Conservation (phyloP, 2,113 vertebrate genomes). For the Cygnus atratus region DNA sequence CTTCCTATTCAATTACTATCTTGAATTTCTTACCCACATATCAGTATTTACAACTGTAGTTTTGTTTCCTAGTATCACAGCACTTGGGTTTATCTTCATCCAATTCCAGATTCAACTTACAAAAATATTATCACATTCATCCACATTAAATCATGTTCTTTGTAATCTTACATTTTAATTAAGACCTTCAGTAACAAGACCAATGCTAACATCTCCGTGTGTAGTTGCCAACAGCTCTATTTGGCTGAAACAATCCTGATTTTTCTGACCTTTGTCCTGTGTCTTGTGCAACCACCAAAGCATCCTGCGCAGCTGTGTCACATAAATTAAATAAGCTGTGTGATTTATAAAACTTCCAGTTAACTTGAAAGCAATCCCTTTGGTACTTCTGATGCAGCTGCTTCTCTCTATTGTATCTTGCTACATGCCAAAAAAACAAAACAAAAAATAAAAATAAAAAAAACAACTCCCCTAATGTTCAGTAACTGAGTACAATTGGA, state of each 20-base stretch:
- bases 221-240: slow-evolving; percentile 52
- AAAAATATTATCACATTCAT: slow-evolving; percentile 39
- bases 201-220: neutral
- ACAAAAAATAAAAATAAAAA: neutral
- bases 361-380: slow-evolving; percentile 70
- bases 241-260: slow-evolving; percentile 42
- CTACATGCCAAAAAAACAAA: slow-evolving; percentile 58
- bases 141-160: slow-evolving; percentile 55
- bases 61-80: neutral
- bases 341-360: slow-evolving; percentile 67
- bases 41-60: slow-evolving; percentile 32
- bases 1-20: neutral
- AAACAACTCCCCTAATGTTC: neutral
- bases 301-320: slow-evolving; percentile 61
- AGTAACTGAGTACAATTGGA: neutral
- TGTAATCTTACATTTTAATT: slow-evolving; percentile 56
- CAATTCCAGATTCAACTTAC: neutral
- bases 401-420: slow-evolving; percentile 59
- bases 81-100: slow-evolving; percentile 11
- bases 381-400: slow-evolving; percentile 69
- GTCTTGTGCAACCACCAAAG: slow-evolving; percentile 60
- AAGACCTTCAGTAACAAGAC: slow-evolving; percentile 51
- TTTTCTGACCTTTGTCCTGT: slow-evolving; percentile 52
- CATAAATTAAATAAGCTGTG: slow-evolving; percentile 69
- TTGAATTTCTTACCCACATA: slow-evolving; percentile 37